These are phyloP conservation scores for Physella acuta DNA, from an alignment of 1,140 invertebrate species.

Conservation along the genomic window DNA sequence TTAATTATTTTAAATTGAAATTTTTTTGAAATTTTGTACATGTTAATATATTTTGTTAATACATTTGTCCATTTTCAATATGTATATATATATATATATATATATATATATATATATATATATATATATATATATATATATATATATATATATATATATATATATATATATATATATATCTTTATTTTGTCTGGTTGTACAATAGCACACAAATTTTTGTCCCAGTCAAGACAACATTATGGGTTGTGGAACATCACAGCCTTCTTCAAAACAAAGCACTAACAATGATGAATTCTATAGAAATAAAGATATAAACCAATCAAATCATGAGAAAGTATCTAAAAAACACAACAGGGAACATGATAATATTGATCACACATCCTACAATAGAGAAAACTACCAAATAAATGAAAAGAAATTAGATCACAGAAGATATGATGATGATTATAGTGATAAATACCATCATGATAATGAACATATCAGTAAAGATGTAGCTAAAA, in stretches of 20 bases:
- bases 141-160: neutral
- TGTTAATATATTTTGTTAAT: too few species aligned
- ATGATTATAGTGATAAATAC: neutral
- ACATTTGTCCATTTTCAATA: too few species aligned
- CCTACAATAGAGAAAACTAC: neutral
- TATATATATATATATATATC: neutral
- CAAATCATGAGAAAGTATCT: neutral
- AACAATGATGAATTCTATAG: too few species aligned
- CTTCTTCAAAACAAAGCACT: neutral
- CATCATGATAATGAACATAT: neutral
- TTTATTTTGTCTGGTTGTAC: neutral
- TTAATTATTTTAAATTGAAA: too few species aligned
- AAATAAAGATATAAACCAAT: neutral
- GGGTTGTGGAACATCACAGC: constrained; percentile 15
- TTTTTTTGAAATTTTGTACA: too few species aligned
- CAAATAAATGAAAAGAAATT: neutral
- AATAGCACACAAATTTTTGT: neutral
- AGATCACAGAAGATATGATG: neutral
- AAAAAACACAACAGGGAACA: neutral
- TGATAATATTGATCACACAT: neutral
- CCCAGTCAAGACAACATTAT: neutral
- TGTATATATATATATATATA: too few species aligned
- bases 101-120: too few species aligned
- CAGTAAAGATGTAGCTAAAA: neutral
- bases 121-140: neutral